A percentile compares a stretch with the other conserved stretches of the same genome.
These are phyloP conservation scores for Scaptomyza cyrtandrae DNA, from an alignment of 2,888 invertebrate species.

Conservation along the genomic window DNA sequence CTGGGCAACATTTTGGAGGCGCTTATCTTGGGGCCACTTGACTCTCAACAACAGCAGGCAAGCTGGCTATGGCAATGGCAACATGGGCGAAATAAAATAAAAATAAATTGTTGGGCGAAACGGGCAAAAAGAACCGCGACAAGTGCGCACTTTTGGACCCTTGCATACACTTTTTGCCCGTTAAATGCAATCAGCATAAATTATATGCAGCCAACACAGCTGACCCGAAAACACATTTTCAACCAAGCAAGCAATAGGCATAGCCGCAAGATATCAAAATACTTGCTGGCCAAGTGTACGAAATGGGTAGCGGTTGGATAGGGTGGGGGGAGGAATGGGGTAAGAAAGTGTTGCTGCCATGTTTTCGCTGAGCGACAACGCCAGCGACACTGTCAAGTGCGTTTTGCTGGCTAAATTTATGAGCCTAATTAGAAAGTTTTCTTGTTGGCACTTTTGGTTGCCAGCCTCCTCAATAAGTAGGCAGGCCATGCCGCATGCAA, in stretches of 20 bases:
- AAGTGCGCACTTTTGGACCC: slow-evolving; percentile 63
- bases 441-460: slow-evolving; percentile 70
- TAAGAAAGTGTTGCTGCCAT: slow-evolving; percentile 40
- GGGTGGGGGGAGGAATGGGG: background rate
- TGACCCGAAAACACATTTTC: slow-evolving; percentile 83
- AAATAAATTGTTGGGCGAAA: slow-evolving; percentile 68
- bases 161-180: slow-evolving; percentile 58
- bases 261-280: slow-evolving; percentile 69
- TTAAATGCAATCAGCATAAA: slow-evolving; percentile 82
- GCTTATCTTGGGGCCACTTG: slow-evolving; percentile 76
- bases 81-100: slow-evolving; percentile 68
- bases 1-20: slow-evolving; percentile 65
- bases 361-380: slow-evolving; percentile 55
- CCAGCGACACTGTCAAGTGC: slow-evolving; percentile 74
- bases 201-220: slow-evolving; percentile 69
- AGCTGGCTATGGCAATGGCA: slow-evolving; percentile 37
- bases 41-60: slow-evolving; percentile 53
- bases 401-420: slow-evolving; percentile 78
- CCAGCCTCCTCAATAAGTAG: slow-evolving; percentile 47
- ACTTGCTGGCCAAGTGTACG: slow-evolving; percentile 28
- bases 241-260: slow-evolving; percentile 46
- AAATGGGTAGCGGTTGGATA: background rate
- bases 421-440: slow-evolving; percentile 82
- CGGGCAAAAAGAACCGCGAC: slow-evolving; percentile 57
- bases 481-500: slow-evolving; percentile 50